These are phyloP conservation scores for Typhlichthys eigenmanni DNA, from an alignment of 2,797 vertebrate genomes.

Conservation along the genomic window DNA sequence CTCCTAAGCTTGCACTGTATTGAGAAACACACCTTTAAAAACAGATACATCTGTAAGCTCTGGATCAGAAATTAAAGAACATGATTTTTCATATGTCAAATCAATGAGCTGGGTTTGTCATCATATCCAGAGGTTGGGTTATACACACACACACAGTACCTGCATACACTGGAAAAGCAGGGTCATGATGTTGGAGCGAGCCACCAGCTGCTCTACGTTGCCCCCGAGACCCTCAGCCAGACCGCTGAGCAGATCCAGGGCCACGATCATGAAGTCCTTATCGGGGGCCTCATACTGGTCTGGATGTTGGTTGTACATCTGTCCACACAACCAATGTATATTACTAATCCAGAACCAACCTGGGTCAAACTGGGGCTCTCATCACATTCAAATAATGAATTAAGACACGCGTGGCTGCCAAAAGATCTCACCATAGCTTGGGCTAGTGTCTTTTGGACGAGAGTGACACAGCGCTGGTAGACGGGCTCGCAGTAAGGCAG, in stretches of 20 bases:
- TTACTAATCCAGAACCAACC: no score
- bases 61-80: slow-evolving; percentile 8
- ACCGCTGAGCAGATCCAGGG: slow-evolving; percentile 91
- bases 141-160: slow-evolving; percentile 60
- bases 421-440: slow-evolving; percentile 87
- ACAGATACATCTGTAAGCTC: background rate
- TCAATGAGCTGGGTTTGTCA: slow-evolving; percentile 23
- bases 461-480: slow-evolving; percentile 94
- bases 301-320: slow-evolving; percentile 95
- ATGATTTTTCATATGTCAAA: background rate
- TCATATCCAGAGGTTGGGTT: slow-evolving; percentile 25
- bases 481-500: slow-evolving; percentile 95
- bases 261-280: slow-evolving; percentile 98
- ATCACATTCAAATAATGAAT: no score
- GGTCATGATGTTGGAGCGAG: slow-evolving; percentile 94
- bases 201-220: slow-evolving; percentile 90
- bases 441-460: slow-evolving; percentile 93
- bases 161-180: slow-evolving; percentile 97
- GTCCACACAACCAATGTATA: slow-evolving; percentile 1
- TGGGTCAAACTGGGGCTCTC: background rate
- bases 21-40: background rate
- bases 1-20: background rate
- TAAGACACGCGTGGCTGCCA: no score
- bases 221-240: slow-evolving; percentile 89
- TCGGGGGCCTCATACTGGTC: slow-evolving; percentile 95